A percentile compares a stretch with the other conserved stretches of the same genome.
phyloP scores from a whole-genome alignment of 2,888 invertebrate species.

The Lepeophtheirus nordmannii region DNA sequence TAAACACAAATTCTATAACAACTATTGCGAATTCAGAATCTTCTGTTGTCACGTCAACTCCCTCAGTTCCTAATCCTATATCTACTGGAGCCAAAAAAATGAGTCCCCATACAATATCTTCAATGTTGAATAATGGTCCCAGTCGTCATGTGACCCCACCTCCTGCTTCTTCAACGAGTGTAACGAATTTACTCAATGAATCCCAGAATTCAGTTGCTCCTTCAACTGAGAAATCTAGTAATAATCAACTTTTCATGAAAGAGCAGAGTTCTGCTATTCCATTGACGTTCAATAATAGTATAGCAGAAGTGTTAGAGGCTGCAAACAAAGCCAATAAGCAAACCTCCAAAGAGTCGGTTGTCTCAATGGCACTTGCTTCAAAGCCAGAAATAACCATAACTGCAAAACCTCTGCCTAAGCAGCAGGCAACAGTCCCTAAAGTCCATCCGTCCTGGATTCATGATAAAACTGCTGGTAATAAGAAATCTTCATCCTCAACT shows the following conservation, averaged over 20 bases:
- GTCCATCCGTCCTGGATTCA: background rate
- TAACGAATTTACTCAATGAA: background rate
- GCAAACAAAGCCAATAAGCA: constrained; percentile 3
- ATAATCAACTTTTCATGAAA: background rate
- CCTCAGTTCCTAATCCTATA: background rate
- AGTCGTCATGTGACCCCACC: background rate
- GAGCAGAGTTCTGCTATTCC: constrained; percentile 19
- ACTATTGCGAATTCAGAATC: background rate
- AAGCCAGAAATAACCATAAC: constrained; percentile 22
- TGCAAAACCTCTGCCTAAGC: background rate
- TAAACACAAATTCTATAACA: background rate
- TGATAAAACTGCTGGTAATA: background rate
- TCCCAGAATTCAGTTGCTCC: background rate
- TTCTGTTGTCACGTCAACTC: background rate
- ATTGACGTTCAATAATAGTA: constrained; percentile 23
- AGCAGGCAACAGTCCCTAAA: background rate
- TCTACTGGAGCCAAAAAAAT: background rate
- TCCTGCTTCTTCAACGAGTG: background rate
- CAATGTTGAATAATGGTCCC: background rate
- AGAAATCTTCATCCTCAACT: background rate
- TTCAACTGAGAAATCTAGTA: background rate
- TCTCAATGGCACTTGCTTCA: background rate
- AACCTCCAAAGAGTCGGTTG: background rate
- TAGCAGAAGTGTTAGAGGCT: constrained; percentile 23
- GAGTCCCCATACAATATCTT: constrained; percentile 2